phyloP scores from a whole-genome alignment of 2,113 vertebrate genomes.

The Manacus vitellinus region DNA sequence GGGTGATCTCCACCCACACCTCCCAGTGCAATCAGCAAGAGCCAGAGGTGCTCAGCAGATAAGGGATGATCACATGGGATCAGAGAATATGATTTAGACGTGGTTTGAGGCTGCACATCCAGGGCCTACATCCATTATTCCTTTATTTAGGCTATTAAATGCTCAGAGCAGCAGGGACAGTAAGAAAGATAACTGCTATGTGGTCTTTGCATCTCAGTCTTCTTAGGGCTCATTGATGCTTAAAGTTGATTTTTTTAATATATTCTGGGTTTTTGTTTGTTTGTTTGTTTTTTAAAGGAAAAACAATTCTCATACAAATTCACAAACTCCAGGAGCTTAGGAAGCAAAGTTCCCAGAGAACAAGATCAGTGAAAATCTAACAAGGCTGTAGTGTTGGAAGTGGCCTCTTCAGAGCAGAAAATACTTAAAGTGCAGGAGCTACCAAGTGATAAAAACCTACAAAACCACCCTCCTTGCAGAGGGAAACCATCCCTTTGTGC shows the following conservation, averaged over 20 bases:
- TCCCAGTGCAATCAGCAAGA: background rate
- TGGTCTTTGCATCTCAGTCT: background rate
- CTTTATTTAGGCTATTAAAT: background rate
- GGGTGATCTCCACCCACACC: background rate
- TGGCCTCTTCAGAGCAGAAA: background rate
- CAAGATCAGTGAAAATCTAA: background rate
- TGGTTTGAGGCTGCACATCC: background rate
- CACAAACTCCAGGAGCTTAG: background rate
- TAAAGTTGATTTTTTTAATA: background rate
- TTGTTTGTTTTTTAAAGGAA: background rate
- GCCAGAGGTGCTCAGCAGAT: background rate
- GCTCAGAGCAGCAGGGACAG: background rate
- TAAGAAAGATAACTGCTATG: background rate
- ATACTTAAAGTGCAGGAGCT: background rate
- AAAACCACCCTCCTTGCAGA: rapidly evolving
- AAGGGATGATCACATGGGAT: background rate
- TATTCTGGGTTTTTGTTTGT: no score
- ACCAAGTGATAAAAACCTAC: background rate
- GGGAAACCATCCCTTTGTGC: background rate
- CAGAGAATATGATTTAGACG: background rate
- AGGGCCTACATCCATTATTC: background rate
- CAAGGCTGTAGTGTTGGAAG: background rate
- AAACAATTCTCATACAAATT: background rate
- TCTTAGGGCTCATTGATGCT: background rate
- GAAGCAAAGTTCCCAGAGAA: background rate